phyloP scores from a whole-genome alignment of 2,888 invertebrate species.

The Meteorus colon region DNA sequence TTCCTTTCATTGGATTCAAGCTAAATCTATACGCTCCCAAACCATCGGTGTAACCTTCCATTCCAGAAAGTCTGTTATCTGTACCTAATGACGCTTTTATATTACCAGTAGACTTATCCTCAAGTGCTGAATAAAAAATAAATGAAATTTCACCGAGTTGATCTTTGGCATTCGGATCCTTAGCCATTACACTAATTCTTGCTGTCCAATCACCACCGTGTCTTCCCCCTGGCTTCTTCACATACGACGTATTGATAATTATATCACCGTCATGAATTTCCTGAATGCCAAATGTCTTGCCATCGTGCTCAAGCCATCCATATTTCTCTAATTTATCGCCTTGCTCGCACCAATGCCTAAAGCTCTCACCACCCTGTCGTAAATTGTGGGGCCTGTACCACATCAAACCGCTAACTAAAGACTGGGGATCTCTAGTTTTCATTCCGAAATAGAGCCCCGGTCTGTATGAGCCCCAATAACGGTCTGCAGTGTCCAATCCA shows the following conservation, averaged over 20 bases:
- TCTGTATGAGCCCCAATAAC: constrained; percentile 96
- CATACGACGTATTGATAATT: constrained; percentile 87
- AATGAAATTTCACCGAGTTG: constrained; percentile 76
- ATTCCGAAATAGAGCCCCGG: constrained; percentile 93
- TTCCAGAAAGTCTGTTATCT: constrained; percentile 76
- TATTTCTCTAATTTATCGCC: constrained; percentile 85
- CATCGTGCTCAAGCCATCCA: constrained; percentile 96
- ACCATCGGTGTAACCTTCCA: constrained; percentile 85
- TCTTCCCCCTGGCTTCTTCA: constrained; percentile 86
- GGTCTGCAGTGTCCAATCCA: constrained; percentile 83
- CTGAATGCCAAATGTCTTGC: constrained; percentile 92
- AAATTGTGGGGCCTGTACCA: constrained; percentile 90
- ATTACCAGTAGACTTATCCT: constrained; percentile 80
- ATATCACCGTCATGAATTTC: constrained; percentile 88
- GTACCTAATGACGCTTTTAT: constrained; percentile 74
- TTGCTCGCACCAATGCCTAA: constrained; percentile 94
- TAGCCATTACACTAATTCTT: constrained; percentile 79
- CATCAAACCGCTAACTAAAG: constrained; percentile 95
- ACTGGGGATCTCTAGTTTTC: constrained; percentile 90
- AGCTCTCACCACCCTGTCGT: constrained; percentile 82
- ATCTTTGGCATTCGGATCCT: constrained; percentile 66
- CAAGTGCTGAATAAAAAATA: constrained; percentile 88
- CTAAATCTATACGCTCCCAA: constrained; percentile 84
- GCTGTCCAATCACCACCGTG: constrained; percentile 97
- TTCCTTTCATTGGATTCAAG: constrained; percentile 74